These are phyloP conservation scores for Epinephelus coioides DNA, from an alignment of 2,797 vertebrate species.

Conservation along the genomic window DNA sequence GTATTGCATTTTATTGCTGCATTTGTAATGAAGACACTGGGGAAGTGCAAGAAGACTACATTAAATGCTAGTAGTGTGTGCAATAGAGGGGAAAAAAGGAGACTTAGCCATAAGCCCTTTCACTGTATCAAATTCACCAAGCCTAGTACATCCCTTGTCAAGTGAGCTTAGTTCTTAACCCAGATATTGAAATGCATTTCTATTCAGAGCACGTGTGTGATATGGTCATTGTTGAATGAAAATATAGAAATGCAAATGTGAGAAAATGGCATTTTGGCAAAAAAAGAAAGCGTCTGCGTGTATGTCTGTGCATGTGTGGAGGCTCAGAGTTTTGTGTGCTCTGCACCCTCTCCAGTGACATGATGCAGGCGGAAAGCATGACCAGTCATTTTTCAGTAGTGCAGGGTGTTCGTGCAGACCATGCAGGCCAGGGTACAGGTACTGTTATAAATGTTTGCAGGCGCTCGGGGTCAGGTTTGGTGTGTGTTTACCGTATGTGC, in stretches of 20 bases:
- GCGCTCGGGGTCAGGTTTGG: not conserved
- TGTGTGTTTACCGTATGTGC: no score
- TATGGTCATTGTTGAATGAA: constrained; percentile 23
- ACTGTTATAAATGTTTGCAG: constrained; percentile 28
- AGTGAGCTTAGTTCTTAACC: constrained; percentile 39
- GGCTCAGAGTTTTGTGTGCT: constrained; percentile 4
- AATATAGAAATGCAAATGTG: constrained; percentile 39
- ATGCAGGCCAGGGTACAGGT: constrained; percentile 15
- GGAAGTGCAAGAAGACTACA: constrained; percentile 38
- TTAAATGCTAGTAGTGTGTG: constrained; percentile 37
- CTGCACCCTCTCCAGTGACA: constrained; percentile 1
- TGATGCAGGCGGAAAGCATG: not conserved
- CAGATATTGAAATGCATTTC: constrained; percentile 43
- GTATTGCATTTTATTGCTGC: constrained; percentile 60
- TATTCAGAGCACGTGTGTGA: not conserved
- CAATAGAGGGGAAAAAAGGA: constrained; percentile 24
- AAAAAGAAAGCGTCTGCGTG: not conserved
- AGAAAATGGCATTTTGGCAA: constrained; percentile 24
- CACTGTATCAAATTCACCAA: constrained; percentile 56
- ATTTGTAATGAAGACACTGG: constrained; percentile 58
- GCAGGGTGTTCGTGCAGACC: not conserved
- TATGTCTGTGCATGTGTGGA: constrained; percentile 5
- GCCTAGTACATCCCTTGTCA: constrained; percentile 50
- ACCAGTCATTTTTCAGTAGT: constrained; percentile 29
- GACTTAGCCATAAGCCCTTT: constrained; percentile 47